phyloP scores from a whole-genome alignment of 64 coral and sea anemone genomes.

The Acropora tenuis region DNA sequence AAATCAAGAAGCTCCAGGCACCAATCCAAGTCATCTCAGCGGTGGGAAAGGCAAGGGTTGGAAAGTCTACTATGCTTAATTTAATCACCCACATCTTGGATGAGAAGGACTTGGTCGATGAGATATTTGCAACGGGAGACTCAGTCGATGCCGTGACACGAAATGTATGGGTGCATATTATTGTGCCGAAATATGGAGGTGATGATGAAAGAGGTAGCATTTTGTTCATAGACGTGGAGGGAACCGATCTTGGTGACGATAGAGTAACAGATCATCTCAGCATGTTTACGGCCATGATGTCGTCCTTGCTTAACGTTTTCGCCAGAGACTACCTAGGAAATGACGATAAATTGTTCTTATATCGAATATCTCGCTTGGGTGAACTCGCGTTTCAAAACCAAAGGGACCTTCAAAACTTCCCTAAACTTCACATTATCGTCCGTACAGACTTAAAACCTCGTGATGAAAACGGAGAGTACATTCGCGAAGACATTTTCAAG shows the following conservation, averaged over 20 bases:
- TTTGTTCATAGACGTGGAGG: slow-evolving; percentile 70
- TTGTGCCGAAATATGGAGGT: background rate
- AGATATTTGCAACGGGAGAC: slow-evolving; percentile 62
- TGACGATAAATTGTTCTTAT: slow-evolving; percentile 61
- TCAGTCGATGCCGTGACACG: slow-evolving; percentile 46
- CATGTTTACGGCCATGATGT: slow-evolving; percentile 78
- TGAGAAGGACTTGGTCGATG: background rate
- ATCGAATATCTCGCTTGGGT: slow-evolving; percentile 61
- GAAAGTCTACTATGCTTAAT: slow-evolving; percentile 77
- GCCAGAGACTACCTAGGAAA: slow-evolving; percentile 28
- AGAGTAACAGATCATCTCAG: slow-evolving; percentile 68
- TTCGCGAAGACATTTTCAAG: slow-evolving; percentile 32
- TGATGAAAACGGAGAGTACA: slow-evolving; percentile 20
- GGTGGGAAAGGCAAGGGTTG: slow-evolving; percentile 74
- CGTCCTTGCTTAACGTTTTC: slow-evolving; percentile 61
- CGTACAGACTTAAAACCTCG: slow-evolving; percentile 28
- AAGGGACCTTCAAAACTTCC: slow-evolving; percentile 28
- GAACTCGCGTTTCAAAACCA: slow-evolving; percentile 39
- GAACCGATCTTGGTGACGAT: slow-evolving; percentile 70
- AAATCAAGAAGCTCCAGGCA: slow-evolving; percentile 31
- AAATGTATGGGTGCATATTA: slow-evolving; percentile 52
- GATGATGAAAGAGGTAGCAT: background rate
- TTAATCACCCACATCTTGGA: slow-evolving; percentile 36
- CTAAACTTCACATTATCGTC: slow-evolving; percentile 50
- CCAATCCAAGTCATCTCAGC: slow-evolving; percentile 69